phyloP scores from a whole-genome alignment of 2,888 invertebrate species.

The Drosophila atripex region DNA sequence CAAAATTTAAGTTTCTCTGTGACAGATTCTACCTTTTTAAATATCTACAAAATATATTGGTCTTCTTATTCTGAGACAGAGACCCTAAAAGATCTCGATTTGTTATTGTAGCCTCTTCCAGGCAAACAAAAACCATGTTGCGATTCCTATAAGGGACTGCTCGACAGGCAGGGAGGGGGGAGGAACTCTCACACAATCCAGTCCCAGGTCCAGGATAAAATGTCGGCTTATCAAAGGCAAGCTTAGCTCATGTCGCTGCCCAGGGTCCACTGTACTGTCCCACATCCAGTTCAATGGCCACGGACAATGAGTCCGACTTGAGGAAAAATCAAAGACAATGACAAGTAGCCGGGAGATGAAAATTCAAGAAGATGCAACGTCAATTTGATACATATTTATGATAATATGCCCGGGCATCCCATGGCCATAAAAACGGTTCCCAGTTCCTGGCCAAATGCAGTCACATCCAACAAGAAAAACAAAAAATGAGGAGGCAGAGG shows the following conservation, averaged over 20 bases:
- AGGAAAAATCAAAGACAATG: slow-evolving; percentile 78
- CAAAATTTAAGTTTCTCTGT: too few species aligned
- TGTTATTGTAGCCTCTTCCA: background rate
- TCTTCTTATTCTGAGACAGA: too few species aligned
- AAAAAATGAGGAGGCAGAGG: slow-evolving; percentile 17
- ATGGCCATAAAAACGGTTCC: slow-evolving; percentile 57
- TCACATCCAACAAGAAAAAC: slow-evolving; percentile 8
- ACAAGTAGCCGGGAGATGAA: slow-evolving; percentile 78
- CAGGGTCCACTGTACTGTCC: slow-evolving; percentile 31
- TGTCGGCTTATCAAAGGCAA: slow-evolving; percentile 72
- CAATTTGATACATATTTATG: slow-evolving; percentile 77
- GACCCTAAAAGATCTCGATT: background rate
- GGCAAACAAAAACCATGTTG: slow-evolving; percentile 50
- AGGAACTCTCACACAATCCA: slow-evolving; percentile 33
- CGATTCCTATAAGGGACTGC: slow-evolving; percentile 47
- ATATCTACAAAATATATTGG: too few species aligned
- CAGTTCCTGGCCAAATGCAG: background rate
- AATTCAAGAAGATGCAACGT: slow-evolving; percentile 79
- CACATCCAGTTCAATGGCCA: slow-evolving; percentile 67
- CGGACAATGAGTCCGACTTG: slow-evolving; percentile 57
- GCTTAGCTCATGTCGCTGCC: slow-evolving; percentile 21
- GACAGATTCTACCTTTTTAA: too few species aligned
- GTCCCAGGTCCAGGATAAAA: slow-evolving; percentile 38
- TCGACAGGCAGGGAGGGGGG: slow-evolving; percentile 41
- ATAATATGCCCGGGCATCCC: slow-evolving; percentile 63